These are phyloP conservation scores for Zaprionus kolodkinae DNA, from an alignment of 1,140 invertebrate species.

Conservation along the genomic window DNA sequence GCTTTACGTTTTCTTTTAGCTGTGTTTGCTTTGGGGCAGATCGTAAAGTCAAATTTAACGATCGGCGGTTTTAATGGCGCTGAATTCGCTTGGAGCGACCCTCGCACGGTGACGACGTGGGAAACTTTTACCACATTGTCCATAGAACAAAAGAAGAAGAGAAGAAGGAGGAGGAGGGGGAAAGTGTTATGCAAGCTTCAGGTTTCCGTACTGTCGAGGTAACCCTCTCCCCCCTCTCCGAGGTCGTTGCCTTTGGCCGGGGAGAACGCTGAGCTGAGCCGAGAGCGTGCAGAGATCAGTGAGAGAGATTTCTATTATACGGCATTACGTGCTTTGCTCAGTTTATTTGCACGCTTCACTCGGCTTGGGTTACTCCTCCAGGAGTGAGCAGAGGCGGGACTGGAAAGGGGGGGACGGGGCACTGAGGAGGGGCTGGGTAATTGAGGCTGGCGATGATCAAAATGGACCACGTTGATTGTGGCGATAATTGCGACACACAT, in stretches of 20 bases:
- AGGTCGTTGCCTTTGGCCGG: constrained; percentile 38
- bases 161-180: not conserved
- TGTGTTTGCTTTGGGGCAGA: not conserved
- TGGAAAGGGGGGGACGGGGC: not conserved
- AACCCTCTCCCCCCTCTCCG: not conserved
- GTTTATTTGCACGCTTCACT: constrained; percentile 23
- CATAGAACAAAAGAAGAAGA: constrained; percentile 34
- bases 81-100: constrained; percentile 13
- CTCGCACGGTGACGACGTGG: constrained; percentile 28
- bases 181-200: constrained; percentile 29
- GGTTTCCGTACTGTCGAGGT: not conserved
- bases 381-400: not conserved
- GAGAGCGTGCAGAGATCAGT: constrained; percentile 29
- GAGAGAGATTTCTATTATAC: constrained; percentile 62
- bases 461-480: constrained; percentile 78
- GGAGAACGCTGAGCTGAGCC: not conserved
- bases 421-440: constrained; percentile 42
- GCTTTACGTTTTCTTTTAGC: not conserved
- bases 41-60: not conserved
- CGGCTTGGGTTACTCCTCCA: not conserved
- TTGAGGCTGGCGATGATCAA: constrained; percentile 75
- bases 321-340: constrained; percentile 37
- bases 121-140: constrained; percentile 38
- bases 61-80: constrained; percentile 3
- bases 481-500: constrained; percentile 75